Evolutionary conservation across 2,113 vertebrate species (phyloP).

Genomic region (Chaetorhynchus papuensis): DNA sequence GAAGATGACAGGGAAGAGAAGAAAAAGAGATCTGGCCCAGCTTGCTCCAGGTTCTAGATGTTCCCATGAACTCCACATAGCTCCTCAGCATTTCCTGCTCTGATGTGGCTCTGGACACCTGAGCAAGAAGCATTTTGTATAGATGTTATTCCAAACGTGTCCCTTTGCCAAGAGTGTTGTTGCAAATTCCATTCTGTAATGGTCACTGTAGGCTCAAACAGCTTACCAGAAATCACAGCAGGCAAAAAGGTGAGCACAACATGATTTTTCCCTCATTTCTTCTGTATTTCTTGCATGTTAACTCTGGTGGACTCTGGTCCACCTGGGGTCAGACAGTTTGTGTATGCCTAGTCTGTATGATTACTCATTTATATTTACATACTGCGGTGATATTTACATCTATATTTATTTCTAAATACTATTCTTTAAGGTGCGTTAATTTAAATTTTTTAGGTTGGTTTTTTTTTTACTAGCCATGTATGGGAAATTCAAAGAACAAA

Average conservation of each 20-base stretch:
- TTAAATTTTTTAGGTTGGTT: background rate
- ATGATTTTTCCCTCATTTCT: background rate
- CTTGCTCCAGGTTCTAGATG: background rate
- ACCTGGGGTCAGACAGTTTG: background rate
- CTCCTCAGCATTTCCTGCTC: background rate
- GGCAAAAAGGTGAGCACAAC: accelerated
- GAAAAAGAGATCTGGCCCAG: background rate
- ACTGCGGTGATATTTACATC: too few species aligned
- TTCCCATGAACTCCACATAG: background rate
- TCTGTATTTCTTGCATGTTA: background rate
- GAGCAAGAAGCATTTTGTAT: background rate
- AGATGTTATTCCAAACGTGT: accelerated
- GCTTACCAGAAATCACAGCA: background rate
- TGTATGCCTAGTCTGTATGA: background rate
- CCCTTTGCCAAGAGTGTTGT: background rate
- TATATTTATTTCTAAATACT: background rate
- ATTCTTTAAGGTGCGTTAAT: background rate
- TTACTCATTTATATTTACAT: background rate
- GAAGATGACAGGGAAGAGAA: background rate
- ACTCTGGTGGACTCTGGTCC: background rate
- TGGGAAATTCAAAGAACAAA: background rate
- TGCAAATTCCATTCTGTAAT: background rate
- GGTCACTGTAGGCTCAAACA: background rate
- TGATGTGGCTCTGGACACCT: background rate
- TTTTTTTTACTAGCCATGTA: background rate